Evolutionary conservation across 2,797 vertebrate species (phyloP), one percentile per base, ranked within the genome.

Genomic region (Hapalemur alaotrensis): DNA sequence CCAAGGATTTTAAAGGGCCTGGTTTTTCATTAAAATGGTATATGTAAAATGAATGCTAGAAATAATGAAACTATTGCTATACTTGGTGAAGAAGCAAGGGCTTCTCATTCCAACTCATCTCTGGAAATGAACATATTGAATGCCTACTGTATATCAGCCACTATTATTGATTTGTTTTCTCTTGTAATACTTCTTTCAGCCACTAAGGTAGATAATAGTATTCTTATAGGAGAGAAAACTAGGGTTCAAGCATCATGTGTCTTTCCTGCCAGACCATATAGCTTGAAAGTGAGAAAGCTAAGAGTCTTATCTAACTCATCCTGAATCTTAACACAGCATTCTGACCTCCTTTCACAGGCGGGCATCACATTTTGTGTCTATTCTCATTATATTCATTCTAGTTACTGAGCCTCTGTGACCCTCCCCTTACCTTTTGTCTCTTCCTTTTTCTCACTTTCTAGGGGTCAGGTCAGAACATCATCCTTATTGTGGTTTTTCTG

Each of bases 11-110:
- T 70, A 52, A 89, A 76, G 5, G 17, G 4, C 9, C 6, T 75
- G 2, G 2, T 84, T 95, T 97, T 87, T 89, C 69, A 57, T 87
- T 89, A 91, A 94, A 92, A 70, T 52, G 11, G 38, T 93, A 38
- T 14, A 18, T 38, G 57, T 88, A 69, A 89, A 93, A 50, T 50
- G 0, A 70, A 63, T 52, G 14, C 11, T 52, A 73, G 73, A 92
- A 88, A 88, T 52, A 78, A 94, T 30, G 13, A 88, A 63, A 86
- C 9, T 76, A 78, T 69, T 63, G 4, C 48, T 78, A 59, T 22
- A 41, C 13, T 11, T 86, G 17, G 3, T 93, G 20, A 69, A 67
- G 88, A 38, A 80, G 43, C 17, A 87, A 67, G 46, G 1, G 5
- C 52, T 90, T 89, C 10, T 67, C 28, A 52, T 59, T 48, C 17